Evolutionary conservation across 2,113 vertebrate species (phyloP).

Genomic region (Brachirus orientalis): DNA sequence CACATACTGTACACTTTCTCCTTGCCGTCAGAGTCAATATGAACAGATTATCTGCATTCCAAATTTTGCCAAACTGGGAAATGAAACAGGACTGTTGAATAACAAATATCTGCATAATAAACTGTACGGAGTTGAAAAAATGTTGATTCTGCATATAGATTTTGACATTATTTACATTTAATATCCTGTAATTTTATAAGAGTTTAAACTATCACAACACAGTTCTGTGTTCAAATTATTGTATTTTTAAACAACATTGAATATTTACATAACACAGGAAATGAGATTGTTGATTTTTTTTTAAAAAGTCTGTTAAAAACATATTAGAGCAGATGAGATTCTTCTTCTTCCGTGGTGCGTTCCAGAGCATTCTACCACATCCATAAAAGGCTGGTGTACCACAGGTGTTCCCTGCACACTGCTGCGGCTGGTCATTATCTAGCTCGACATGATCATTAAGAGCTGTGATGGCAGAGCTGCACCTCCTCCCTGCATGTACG

Average conservation of each 20-base stretch:
- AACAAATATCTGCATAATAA: constrained; percentile 36
- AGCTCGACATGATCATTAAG: constrained; percentile 74
- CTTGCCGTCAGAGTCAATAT: constrained; percentile 67
- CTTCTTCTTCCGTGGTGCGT: constrained; percentile 49
- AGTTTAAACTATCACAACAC: neutral
- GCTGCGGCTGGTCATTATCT: constrained; percentile 73
- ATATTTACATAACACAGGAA: no score
- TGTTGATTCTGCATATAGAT: neutral
- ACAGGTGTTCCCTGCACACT: constrained; percentile 71
- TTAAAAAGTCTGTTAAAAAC: constrained; percentile 3
- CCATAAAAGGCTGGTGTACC: constrained; percentile 66
- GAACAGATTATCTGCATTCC: constrained; percentile 69
- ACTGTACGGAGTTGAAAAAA: no score
- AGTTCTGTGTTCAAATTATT: constrained; percentile 32
- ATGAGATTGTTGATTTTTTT: no score
- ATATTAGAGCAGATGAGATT: constrained; percentile 47
- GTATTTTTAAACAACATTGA: no score
- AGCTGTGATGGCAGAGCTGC: constrained; percentile 62
- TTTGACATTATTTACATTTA: constrained; percentile 5
- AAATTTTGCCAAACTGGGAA: no score
- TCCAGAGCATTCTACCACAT: constrained; percentile 58
- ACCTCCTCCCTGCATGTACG: constrained; percentile 47
- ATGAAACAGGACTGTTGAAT: no score
- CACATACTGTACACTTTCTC: constrained; percentile 66
- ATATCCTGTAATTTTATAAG: neutral